A percentile compares a stretch with the other conserved stretches of the same genome.
Conservation (phyloP, 2,797 vertebrate species). For the Enteromius radiatus region DNA sequence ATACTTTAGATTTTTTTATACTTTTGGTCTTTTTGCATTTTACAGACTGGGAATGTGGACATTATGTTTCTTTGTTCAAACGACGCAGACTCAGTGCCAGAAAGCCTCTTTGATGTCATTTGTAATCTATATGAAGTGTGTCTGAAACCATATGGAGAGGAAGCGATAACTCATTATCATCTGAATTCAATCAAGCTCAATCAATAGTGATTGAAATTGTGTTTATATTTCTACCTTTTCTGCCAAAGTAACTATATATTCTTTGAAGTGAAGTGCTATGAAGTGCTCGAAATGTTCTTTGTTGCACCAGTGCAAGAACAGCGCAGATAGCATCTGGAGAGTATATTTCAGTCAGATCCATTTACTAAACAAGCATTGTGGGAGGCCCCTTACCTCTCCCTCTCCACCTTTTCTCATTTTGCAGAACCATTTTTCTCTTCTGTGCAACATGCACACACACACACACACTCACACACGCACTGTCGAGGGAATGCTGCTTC, state of each 20-base stretch:
- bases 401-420: slow-evolving; percentile 12
- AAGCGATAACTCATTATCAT: background rate
- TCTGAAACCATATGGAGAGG: slow-evolving; percentile 8
- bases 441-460: background rate
- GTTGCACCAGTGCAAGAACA: background rate
- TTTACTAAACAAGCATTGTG: slow-evolving; percentile 43
- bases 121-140: slow-evolving; percentile 2
- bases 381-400: slow-evolving; percentile 26
- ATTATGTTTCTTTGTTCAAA: slow-evolving; percentile 4
- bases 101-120: slow-evolving; percentile 15
- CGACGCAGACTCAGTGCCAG: background rate
- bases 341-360: slow-evolving; percentile 49
- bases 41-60: background rate
- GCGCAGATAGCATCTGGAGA: slow-evolving; percentile 39
- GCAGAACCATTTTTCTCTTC: background rate
- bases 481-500: background rate
- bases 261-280: slow-evolving; percentile 7
- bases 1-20: background rate
- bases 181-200: background rate
- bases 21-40: background rate
- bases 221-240: background rate
- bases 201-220: background rate
- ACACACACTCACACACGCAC: background rate
- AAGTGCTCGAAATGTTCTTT: slow-evolving; percentile 13
- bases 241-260: background rate